A percentile compares a stretch with the other conserved stretches of the same genome.
phyloP scores from a whole-genome alignment of 1,140 invertebrate genomes.

The Portunus trituberculatus region DNA sequence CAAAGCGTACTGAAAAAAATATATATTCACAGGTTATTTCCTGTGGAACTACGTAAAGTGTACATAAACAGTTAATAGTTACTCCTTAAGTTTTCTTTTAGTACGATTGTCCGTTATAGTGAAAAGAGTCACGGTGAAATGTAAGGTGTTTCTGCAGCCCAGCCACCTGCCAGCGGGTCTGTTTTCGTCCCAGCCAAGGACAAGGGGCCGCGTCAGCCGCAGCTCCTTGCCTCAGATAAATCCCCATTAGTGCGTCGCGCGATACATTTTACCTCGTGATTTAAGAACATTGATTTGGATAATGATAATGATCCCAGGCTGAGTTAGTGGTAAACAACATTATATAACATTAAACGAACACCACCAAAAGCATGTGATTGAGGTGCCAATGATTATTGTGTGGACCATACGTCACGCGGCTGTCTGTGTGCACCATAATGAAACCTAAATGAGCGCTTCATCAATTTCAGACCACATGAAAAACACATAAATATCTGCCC shows the following conservation, averaged over 20 bases:
- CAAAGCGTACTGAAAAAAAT: too few species aligned
- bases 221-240: background rate
- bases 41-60: too few species aligned
- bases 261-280: background rate
- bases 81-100: too few species aligned
- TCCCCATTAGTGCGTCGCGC: background rate
- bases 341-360: background rate
- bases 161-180: background rate
- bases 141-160: background rate
- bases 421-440: too few species aligned
- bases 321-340: conserved; percentile 2
- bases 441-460: too few species aligned
- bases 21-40: too few species aligned
- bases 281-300: conserved; percentile 12
- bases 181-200: background rate
- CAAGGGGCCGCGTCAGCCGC: background rate
- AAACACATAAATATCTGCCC: too few species aligned
- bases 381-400: background rate
- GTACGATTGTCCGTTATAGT: too few species aligned
- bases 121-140: too few species aligned
- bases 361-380: background rate
- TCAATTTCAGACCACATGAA: too few species aligned
- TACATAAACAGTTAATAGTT: too few species aligned
- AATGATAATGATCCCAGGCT: background rate
- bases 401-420: background rate